These are phyloP conservation scores for Caprella mutica DNA, from an alignment of 2,888 invertebrate genomes.

Conservation along the genomic window DNA sequence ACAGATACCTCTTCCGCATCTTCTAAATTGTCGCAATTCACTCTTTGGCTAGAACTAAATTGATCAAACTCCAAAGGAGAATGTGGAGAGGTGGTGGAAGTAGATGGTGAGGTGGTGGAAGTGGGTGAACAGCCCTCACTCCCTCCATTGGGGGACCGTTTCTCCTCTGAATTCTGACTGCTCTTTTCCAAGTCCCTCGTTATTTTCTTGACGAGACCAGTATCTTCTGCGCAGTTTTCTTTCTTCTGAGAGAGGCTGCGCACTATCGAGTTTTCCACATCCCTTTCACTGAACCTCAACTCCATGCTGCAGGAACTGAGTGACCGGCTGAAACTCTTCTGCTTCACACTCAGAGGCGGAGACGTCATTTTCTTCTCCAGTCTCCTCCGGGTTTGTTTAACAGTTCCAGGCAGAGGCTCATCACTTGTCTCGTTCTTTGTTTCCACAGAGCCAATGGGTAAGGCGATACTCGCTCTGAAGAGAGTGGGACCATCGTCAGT, in stretches of 20 bases:
- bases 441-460: too few relatives aligned
- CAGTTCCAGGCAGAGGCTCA: too few relatives aligned
- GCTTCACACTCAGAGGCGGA: too few relatives aligned
- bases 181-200: slow-evolving; percentile 23
- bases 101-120: slow-evolving; percentile 3
- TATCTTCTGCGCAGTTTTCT: slow-evolving; percentile 16
- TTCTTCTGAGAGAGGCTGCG: slow-evolving; percentile 30
- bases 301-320: background rate
- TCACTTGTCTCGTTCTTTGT: too few relatives aligned
- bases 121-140: slow-evolving; percentile 21
- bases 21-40: too few relatives aligned
- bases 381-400: slow-evolving; percentile 23
- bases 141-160: background rate
- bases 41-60: too few relatives aligned
- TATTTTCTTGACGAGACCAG: slow-evolving; percentile 25
- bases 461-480: background rate
- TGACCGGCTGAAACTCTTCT: background rate
- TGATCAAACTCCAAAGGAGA: too few relatives aligned
- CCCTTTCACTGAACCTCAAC: slow-evolving; percentile 10
- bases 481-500: background rate
- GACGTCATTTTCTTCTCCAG: slow-evolving; percentile 17
- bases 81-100: too few relatives aligned
- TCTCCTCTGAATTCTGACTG: slow-evolving; percentile 12
- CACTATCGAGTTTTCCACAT: too few relatives aligned
- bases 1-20: slow-evolving; percentile 33